phyloP scores from a whole-genome alignment of 2,888 invertebrate species.

The Parnassius orleans region DNA sequence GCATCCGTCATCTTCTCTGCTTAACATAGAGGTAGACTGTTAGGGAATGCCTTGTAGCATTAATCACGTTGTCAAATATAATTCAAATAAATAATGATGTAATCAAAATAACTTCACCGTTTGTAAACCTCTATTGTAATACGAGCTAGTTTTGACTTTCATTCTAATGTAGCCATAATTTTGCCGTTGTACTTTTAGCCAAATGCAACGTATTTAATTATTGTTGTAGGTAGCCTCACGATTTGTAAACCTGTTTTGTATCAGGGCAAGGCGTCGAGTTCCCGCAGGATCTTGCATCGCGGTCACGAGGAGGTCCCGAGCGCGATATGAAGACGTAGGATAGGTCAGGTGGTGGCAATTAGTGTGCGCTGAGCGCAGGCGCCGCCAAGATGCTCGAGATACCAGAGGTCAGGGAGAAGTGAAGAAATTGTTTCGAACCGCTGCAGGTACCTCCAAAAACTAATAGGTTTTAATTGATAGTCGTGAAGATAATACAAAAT shows the following conservation, averaged over 20 bases:
- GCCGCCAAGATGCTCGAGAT: constrained; percentile 15
- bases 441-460: not conserved
- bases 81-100: too few species aligned
- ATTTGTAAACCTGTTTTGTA: constrained; percentile 11
- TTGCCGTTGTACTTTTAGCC: too few species aligned
- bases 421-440: constrained; percentile 12
- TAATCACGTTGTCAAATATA: too few species aligned
- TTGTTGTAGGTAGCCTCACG: constrained; percentile 12
- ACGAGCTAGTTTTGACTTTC: too few species aligned
- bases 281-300: constrained; percentile 17
- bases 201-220: not conserved
- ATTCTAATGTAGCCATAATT: too few species aligned
- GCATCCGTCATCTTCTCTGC: too few species aligned
- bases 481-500: too few species aligned
- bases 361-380: constrained; percentile 14
- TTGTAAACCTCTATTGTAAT: too few species aligned
- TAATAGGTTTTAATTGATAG: too few species aligned
- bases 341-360: constrained; percentile 14
- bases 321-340: constrained; percentile 25
- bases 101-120: too few species aligned
- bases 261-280: constrained; percentile 11
- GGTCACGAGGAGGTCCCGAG: constrained; percentile 22
- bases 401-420: constrained; percentile 8
- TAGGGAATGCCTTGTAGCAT: too few species aligned
- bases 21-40: too few species aligned